Base-by-base conservation (phyloP, 2,888 invertebrate species). In the Bruchidius siliquastri region DNA sequence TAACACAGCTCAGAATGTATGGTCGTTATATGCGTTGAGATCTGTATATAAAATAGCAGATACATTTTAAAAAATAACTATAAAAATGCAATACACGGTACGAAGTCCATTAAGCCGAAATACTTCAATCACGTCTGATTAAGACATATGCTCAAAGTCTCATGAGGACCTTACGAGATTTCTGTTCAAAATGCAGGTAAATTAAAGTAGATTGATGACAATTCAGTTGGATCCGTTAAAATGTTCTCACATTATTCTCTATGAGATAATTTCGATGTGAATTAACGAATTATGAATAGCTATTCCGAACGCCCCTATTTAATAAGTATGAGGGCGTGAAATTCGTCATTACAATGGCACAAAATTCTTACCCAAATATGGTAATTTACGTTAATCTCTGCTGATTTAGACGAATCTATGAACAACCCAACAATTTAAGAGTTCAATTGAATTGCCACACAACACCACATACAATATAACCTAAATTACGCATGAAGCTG, bases 61-160 rank as follows among this genome's bases (percentile, higher is more conserved):
- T 67, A 71, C 20, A 22, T 70, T 68, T 72, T 67, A 74, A 74
- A 74, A 32, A 76, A 77, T 76, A 74, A 76, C 70, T 76, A 73
- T 72, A 77, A 74, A 76, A 76, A 67, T 30, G 73, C 69, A 71
- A 20, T 32, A 71, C 18, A 69, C 13, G 49, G 49, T 49, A 49
- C 49, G 49, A 49, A 49, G 13, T 49, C 13, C 49, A 13, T 49
- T 49, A 68, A 49, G 21, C 22, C 32, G 32, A 26, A 71, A 71
- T 32, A 30, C 20, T 6, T 22, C 69, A 69, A 69, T 26, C 18
- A 26, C 21, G 49, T 49, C 49, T 49, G 10, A 49, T 49, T 49
- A 49, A 49, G 18, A 49, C 49, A 18, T 13, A 49, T 49, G 6
- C 49, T 49, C 49, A 49, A 49, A 49, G 49, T 49, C 13, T 49